Conservation (phyloP, 2,113 vertebrate genomes). For the Cygnus atratus region DNA sequence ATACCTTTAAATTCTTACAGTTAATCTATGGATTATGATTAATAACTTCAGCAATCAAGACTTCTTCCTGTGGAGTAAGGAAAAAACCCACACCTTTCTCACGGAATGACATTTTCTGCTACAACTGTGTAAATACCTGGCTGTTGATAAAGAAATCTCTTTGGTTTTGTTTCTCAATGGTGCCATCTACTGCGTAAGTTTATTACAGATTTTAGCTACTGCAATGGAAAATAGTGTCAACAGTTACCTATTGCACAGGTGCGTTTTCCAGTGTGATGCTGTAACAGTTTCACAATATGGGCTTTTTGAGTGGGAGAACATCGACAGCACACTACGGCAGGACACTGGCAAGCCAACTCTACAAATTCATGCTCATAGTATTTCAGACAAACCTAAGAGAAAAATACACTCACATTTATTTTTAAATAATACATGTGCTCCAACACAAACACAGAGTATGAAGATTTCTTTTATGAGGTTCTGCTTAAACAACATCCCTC, state of each 20-base stretch:
- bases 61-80: neutral
- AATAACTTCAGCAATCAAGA: neutral
- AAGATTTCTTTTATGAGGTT: neutral
- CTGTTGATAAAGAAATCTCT: neutral
- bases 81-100: neutral
- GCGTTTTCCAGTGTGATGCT: conserved; percentile 88
- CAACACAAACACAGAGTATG: neutral
- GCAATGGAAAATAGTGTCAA: neutral
- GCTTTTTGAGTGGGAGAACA: conserved; percentile 98
- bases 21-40: neutral
- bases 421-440: neutral
- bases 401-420: neutral
- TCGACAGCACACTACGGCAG: conserved; percentile 95
- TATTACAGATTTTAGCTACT: neutral
- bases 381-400: conserved; percentile 87
- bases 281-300: conserved; percentile 89
- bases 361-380: conserved; percentile 97
- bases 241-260: conserved; percentile 92
- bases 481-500: neutral
- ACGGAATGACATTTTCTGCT: neutral
- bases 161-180: neutral
- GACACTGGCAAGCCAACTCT: conserved; percentile 96
- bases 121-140: neutral
- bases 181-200: neutral
- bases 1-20: neutral